Evolutionary conservation across 2,113 vertebrate genomes (phyloP), one percentile per base, ranked within the genome.

Genomic region (Nothoprocta perdicaria): DNA sequence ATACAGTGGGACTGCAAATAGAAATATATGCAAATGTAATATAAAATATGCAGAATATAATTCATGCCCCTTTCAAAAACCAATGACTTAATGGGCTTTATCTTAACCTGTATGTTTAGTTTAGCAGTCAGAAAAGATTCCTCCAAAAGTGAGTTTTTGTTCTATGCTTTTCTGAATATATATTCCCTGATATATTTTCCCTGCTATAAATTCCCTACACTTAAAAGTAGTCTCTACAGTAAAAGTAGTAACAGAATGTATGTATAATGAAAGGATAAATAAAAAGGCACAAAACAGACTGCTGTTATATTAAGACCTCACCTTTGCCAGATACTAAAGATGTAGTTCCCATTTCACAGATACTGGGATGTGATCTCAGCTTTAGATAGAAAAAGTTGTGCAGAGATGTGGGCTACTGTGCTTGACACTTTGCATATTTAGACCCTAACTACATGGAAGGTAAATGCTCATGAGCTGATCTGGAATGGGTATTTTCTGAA

Each of bases 401-500:
- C 26, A 77, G 65, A 74, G 26, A 87, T 87, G 52, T 58, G 55
- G 29, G n/a, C 40, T 86, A 24, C 21, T 65, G 40, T 45, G 21
- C 61, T 80, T 57, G 63, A 5, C 15, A 33, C 43, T 50, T 80
- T 78, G 65, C 24, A 14, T 69, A 16, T 55, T 84, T 93, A 72
- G 71, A 63, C 55, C 46, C 45, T 73, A 53, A 88, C n/a, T 78
- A 40, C 1, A 2, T 22, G 57, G 61, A 50, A 75, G 76, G 65
- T 57, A 41, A 43, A 15, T 2, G 53, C 53, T 80, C 31, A 7
- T 68, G 29, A 86, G 45, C 45, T 91, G 33, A 33, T 88, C 55
- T 67, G 78, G 45, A 35, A 9, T 88, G 88, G 80, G 90, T 76
- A 33, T 89, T 52, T 66, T 78, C 29, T 40, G 86, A 97, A 72